phyloP scores from a whole-genome alignment of 2,797 vertebrate genomes.

The Neomorphus geoffroyi region DNA sequence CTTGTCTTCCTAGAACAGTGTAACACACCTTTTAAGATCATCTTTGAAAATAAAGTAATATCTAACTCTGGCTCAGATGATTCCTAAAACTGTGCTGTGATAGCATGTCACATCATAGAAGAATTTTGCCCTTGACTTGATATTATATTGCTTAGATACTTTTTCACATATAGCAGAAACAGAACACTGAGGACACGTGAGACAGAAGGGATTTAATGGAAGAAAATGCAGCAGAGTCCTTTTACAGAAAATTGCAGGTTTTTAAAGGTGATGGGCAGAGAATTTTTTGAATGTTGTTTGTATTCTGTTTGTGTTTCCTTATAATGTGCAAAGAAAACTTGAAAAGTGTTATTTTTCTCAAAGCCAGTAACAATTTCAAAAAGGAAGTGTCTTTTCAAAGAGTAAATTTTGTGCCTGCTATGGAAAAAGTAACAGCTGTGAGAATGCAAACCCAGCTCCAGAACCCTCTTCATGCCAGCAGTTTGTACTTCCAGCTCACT shows the following conservation, averaged over 20 bases:
- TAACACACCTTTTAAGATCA: not conserved
- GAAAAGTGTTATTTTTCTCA: not conserved
- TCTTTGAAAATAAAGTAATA: not conserved
- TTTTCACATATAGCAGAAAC: not conserved
- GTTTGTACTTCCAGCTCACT: slow-evolving; percentile 7
- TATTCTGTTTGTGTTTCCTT: not conserved
- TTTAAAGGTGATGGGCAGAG: not conserved
- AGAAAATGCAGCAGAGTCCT: not conserved
- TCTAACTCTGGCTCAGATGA: not conserved
- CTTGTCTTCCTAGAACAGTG: not conserved
- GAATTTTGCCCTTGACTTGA: not conserved
- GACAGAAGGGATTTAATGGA: not conserved
- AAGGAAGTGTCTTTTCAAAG: not conserved
- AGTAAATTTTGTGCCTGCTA: not conserved
- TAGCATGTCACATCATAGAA: not conserved
- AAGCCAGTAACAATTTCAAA: not conserved
- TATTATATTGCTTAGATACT: not conserved
- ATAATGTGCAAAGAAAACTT: not conserved
- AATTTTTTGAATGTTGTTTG: not conserved
- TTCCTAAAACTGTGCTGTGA: not conserved
- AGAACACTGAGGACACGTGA: not conserved
- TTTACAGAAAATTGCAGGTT: not conserved
- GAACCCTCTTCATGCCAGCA: not conserved
- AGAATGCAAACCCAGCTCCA: accelerated
- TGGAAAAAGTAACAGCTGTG: not conserved